Base-by-base conservation (phyloP, 2,888 invertebrate genomes). In the Brachycybe producta region DNA sequence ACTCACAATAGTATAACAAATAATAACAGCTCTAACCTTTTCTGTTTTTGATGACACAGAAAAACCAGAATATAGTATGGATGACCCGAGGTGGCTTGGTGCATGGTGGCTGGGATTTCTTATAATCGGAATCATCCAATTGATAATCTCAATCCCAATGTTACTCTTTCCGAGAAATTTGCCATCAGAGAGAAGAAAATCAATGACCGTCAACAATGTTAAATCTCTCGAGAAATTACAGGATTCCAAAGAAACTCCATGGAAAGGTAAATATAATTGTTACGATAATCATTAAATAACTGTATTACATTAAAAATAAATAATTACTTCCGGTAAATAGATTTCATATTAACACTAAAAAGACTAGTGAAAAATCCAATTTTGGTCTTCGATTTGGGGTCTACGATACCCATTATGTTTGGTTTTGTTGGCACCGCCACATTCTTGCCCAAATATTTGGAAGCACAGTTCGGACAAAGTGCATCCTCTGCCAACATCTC, bases 101-200 rank as follows among this genome's bases (percentile, higher is more conserved):
- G 60, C 60, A 4, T 61, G 61, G 61, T 61, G 60, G 60, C 49
- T 60, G 45, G 60, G 61, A 15, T 61, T 61, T 46, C 32, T 59
- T 17, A 51, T 60, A 17, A 49, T 60, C 19, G 60, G 60, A 7
- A 17, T 52, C 7, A 32, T 53, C 1, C 30, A 59, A 2, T 39
- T 56, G 1, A 7, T 60, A 11, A 52, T 55, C 13, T 45, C 58
- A 1, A 24, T 57, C 11, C 55, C 59, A 2, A 50, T 61, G 43
- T 53, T 57, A 7, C 39, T 61, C 5, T 61, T 61, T 34, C 61
- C 61, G 0, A 50, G 54, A 32, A 41, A 56, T 21, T 50, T 59
- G 2, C 56, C 34, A 46, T n/a, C n/a, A n/a, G 36, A 46, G 15
- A 42, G 8, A 17, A 48, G 42, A 28, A 17, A 24, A 17, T 7